Evolutionary conservation across 1,140 invertebrate genomes (phyloP).

Genomic region (Oedothorax gibbosus): DNA sequence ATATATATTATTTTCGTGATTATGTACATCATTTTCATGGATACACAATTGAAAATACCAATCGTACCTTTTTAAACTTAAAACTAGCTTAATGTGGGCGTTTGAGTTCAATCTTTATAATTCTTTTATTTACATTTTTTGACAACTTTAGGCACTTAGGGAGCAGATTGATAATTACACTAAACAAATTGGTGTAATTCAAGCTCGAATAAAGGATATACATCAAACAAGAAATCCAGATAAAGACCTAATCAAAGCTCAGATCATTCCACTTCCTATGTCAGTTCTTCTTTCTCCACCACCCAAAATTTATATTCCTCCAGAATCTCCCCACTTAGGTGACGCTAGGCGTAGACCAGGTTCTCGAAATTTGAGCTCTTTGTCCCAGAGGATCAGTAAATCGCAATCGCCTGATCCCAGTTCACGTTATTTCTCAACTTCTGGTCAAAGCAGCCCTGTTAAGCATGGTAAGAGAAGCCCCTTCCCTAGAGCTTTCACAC

Average conservation of each 20-base stretch:
- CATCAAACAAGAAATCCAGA: constrained; percentile 58
- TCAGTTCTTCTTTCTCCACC: constrained; percentile 51
- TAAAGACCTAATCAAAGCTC: constrained; percentile 49
- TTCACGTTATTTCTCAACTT: constrained; percentile 25
- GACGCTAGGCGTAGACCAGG: background rate
- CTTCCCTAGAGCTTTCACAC: constrained; percentile 14
- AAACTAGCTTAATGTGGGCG: no score
- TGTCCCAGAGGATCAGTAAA: constrained; percentile 19
- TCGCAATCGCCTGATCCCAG: constrained; percentile 17
- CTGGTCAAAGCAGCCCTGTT: constrained; percentile 38
- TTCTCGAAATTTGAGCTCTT: background rate
- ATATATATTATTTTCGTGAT: no score
- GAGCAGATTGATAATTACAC: constrained; percentile 67
- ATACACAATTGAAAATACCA: no score
- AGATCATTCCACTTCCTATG: constrained; percentile 41
- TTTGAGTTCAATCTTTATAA: no score
- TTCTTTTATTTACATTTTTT: constrained; percentile 30
- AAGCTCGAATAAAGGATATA: constrained; percentile 64
- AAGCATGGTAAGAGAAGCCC: constrained; percentile 15
- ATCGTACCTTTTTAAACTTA: background rate
- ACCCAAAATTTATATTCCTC: constrained; percentile 58
- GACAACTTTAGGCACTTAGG: constrained; percentile 65
- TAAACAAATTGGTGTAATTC: constrained; percentile 65
- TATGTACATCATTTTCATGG: no score
- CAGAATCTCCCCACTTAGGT: constrained; percentile 24